Conservation (phyloP, 2,797 vertebrate species). For the Epinephelus coioides region DNA sequence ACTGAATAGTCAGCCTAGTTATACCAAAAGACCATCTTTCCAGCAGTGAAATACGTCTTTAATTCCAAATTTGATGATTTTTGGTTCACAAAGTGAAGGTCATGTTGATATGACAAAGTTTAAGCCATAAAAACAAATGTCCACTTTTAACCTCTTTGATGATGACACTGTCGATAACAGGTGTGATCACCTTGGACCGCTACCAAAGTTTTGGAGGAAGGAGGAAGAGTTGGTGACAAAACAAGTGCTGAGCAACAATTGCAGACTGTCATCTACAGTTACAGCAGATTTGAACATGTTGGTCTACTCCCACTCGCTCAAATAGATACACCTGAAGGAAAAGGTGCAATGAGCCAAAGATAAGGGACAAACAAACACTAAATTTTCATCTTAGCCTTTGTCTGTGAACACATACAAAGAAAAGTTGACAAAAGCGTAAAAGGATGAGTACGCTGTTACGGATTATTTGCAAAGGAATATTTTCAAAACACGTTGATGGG, state of each 20-base stretch:
- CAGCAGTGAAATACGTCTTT: no score
- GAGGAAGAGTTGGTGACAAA: constrained; percentile 1
- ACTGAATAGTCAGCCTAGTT: no score
- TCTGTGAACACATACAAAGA: neutral
- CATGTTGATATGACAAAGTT: neutral
- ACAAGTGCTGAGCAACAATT: neutral
- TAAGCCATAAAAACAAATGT: neutral
- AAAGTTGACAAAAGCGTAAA: neutral
- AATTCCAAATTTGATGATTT: neutral
- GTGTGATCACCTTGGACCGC: neutral
- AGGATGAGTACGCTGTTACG: neutral
- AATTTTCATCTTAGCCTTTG: neutral
- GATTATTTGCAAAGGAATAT: neutral
- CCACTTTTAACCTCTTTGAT: neutral
- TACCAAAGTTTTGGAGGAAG: neutral
- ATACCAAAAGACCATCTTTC: no score
- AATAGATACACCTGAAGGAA: neutral
- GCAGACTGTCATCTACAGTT: neutral
- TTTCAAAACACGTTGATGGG: constrained; percentile 84
- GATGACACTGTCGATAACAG: neutral
- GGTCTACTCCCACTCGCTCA: neutral
- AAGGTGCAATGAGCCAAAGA: neutral
- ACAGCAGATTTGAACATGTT: neutral
- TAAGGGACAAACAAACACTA: neutral
- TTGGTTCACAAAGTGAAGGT: neutral